Conservation (phyloP, 1,140 invertebrate genomes). For the Drosophila pseudoobscura region DNA sequence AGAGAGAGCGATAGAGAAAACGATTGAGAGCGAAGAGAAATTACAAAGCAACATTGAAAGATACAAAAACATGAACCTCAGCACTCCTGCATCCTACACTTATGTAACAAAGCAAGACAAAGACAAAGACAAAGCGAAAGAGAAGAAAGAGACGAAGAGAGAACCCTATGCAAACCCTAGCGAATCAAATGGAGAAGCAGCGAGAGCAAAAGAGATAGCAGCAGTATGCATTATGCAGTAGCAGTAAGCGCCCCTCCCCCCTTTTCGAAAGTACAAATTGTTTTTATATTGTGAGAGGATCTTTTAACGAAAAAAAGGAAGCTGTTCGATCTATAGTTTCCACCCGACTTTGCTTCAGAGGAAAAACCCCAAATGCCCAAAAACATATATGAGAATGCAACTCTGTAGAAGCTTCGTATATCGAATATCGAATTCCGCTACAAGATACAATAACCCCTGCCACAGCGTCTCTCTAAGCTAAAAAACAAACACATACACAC, state of each 20-base stretch:
- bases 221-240: constrained; percentile 43
- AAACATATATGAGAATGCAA: constrained; percentile 13
- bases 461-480: constrained; percentile 46
- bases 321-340: constrained; percentile 51
- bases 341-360: constrained; percentile 44
- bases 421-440: constrained; percentile 42
- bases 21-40: constrained; percentile 57
- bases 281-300: constrained; percentile 83
- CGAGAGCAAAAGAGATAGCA: constrained; percentile 41
- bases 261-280: constrained; percentile 84
- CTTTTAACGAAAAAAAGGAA: constrained; percentile 69
- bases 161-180: constrained; percentile 72
- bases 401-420: constrained; percentile 21
- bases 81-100: constrained; percentile 83
- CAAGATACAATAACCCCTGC: constrained; percentile 41
- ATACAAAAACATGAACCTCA: constrained; percentile 83
- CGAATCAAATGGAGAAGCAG: constrained; percentile 48
- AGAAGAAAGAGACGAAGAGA: constrained; percentile 41
- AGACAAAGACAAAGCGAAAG: constrained; percentile 40
- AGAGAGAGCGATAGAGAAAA: constrained; percentile 46
- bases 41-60: constrained; percentile 80
- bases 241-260: constrained; percentile 78
- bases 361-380: constrained; percentile 19
- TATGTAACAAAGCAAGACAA: constrained; percentile 69
- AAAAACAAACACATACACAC: constrained; percentile 12